Percentiles rank a stretch among this genome's conserved stretches.
These are phyloP conservation scores for Phyllostomus discolor DNA, from an alignment of 2,113 vertebrate species.

Conservation along the genomic window DNA sequence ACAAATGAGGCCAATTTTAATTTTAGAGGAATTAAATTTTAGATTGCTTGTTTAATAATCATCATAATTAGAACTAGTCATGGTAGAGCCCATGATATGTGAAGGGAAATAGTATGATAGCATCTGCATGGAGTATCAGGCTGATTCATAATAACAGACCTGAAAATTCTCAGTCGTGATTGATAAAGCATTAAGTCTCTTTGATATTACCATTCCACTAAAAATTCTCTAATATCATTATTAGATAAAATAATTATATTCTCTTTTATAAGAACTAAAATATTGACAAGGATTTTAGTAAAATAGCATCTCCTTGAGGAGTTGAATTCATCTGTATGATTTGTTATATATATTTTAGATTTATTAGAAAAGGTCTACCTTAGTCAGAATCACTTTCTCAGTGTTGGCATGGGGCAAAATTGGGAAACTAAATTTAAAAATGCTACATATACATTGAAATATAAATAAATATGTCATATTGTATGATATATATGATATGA, in stretches of 20 bases:
- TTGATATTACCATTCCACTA: neutral
- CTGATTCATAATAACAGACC: neutral
- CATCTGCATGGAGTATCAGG: neutral
- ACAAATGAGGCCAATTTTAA: slow-evolving; percentile 24
- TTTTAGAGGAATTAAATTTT: slow-evolving; percentile 15
- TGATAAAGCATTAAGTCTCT: slow-evolving; percentile 4
- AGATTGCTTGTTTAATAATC: slow-evolving; percentile 11
- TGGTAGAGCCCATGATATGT: neutral
- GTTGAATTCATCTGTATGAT: neutral
- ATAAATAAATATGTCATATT: neutral
- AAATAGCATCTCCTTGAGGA: neutral
- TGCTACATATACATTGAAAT: neutral
- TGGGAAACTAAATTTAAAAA: neutral
- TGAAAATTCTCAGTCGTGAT: neutral
- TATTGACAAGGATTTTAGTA: neutral
- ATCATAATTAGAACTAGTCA: slow-evolving; percentile 20
- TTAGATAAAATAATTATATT: neutral
- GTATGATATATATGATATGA: neutral
- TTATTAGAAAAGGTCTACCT: neutral
- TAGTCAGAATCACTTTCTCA: neutral
- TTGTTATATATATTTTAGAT: neutral
- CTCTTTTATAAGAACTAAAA: slow-evolving; percentile 1
- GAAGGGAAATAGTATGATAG: neutral
- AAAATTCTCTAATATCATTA: neutral
- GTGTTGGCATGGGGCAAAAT: neutral